These are phyloP conservation scores for Momotus momota DNA, from an alignment of 2,797 vertebrate genomes.

Conservation along the genomic window DNA sequence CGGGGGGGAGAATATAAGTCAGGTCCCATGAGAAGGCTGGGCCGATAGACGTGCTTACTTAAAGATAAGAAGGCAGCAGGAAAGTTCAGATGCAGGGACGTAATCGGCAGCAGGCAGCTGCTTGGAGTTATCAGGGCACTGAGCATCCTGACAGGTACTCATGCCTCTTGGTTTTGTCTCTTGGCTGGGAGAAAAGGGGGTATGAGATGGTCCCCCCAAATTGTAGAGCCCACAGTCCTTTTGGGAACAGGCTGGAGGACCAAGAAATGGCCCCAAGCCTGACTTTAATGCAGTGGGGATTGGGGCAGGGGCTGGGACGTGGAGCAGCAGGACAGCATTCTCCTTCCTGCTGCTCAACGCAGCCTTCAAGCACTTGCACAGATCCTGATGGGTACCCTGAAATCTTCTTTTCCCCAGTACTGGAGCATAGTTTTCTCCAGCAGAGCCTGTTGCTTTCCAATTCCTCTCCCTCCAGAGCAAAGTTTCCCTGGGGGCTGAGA, in stretches of 20 bases:
- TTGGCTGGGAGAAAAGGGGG: background rate
- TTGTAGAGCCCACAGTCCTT: background rate
- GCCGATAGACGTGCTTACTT: conserved; percentile 39
- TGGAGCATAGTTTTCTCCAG: background rate
- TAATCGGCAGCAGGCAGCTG: background rate
- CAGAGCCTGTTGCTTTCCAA: background rate
- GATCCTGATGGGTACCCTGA: background rate
- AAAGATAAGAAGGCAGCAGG: conserved; percentile 42
- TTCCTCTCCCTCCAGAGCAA: background rate
- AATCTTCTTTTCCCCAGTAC: background rate
- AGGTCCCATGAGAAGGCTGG: background rate
- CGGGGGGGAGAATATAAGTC: background rate
- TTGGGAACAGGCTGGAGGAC: background rate
- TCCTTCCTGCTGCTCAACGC: background rate
- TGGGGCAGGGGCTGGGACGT: background rate
- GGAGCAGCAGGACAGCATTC: fast-evolving
- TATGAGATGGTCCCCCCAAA: fast-evolving
- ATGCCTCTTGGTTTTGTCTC: background rate
- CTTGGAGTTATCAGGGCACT: background rate
- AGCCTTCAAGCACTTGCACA: background rate
- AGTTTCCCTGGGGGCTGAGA: background rate
- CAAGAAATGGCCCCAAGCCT: background rate
- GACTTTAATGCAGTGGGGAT: fast-evolving
- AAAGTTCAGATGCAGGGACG: background rate
- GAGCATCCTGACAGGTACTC: fast-evolving